Evolutionary conservation across 1,140 invertebrate genomes (phyloP), one percentile per base, ranked within the genome.

Genomic region (Agraylea sexmaculata): DNA sequence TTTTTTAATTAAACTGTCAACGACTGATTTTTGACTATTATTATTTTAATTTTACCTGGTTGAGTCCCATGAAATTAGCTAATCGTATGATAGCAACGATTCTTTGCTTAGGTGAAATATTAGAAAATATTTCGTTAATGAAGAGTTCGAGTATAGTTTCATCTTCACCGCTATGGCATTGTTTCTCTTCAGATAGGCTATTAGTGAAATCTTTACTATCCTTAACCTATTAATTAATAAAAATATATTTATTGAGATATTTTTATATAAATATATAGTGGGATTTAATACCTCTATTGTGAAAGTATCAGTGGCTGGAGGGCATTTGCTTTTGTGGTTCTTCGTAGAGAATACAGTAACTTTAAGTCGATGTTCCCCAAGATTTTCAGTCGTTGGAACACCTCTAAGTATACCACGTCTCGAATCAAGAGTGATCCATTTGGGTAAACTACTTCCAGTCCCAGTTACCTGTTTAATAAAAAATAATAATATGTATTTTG

Each of bases 271-370:
- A n/a, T n/a, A n/a, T n/a, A n/a, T n/a, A n/a, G n/a, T n/a, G n/a
- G n/a, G n/a, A n/a, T n/a, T n/a, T n/a, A n/a, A n/a, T 37, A 65
- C 65, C 55, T 68, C 62, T 32, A 68, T 57, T 46, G 62, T 64
- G 39, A 68, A 68, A 11, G 57, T 56, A 43, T 68, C 65, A 6
- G 57, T 60, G 11, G 62, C 63, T 11, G 58, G 62, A 17, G 60
- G 53, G 2, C 62, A 62, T 4, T 52, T 54, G 2, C 55, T 57
- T 23, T 50, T 52, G 1, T 58, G 58, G 33, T 61, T 60, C 20
- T 43, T 22, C 11, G 25, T 19, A 10, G 43, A 25, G 1, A 43
- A 20, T 2, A 63, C 65, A 5, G 61, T 61, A 23, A 66, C 62
- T 4, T 55, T 58, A 46, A 68, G 60, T 6, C 57, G 53, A 50